These are phyloP conservation scores for Enteromius paludinosus DNA, from an alignment of 2,797 vertebrate species.

Conservation along the genomic window DNA sequence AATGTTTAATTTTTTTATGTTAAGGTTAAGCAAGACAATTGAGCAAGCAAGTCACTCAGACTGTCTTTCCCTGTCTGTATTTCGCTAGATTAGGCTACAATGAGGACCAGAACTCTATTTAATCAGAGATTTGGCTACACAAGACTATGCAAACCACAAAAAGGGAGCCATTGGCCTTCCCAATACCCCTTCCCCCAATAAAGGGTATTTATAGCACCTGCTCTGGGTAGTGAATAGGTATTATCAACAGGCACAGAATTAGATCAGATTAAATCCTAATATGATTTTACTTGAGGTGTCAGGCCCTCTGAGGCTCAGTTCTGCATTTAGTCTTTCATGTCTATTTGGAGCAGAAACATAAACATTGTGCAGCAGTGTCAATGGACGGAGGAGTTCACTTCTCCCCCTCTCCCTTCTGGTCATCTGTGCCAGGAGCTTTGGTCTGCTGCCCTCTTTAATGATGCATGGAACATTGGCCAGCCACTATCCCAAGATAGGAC, in stretches of 20 bases:
- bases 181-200: slow-evolving; percentile 14
- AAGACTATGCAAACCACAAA: slow-evolving; percentile 8
- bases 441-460: slow-evolving; percentile 52
- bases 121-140: slow-evolving; percentile 14
- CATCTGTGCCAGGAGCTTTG: slow-evolving; percentile 44
- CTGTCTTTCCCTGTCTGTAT: background rate
- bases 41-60: background rate
- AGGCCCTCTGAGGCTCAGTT: slow-evolving; percentile 12
- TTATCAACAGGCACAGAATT: slow-evolving; percentile 25
- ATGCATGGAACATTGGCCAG: slow-evolving; percentile 53
- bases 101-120: slow-evolving; percentile 13
- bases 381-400: slow-evolving; percentile 24
- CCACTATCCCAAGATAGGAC: slow-evolving; percentile 48
- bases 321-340: slow-evolving; percentile 26
- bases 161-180: slow-evolving; percentile 9
- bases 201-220: slow-evolving; percentile 28
- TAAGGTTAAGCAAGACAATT: background rate
- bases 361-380: slow-evolving; percentile 30
- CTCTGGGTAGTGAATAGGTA: slow-evolving; percentile 15
- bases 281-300: slow-evolving; percentile 34
- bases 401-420: slow-evolving; percentile 28
- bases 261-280: slow-evolving; percentile 41
- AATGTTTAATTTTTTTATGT: background rate
- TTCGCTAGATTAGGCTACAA: background rate
- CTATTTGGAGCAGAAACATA: slow-evolving; percentile 36